Percentiles rank a stretch among this genome's conserved stretches.
Evolutionary conservation across 1,140 invertebrate genomes (phyloP).

Genomic region (Triops longicaudatus): DNA sequence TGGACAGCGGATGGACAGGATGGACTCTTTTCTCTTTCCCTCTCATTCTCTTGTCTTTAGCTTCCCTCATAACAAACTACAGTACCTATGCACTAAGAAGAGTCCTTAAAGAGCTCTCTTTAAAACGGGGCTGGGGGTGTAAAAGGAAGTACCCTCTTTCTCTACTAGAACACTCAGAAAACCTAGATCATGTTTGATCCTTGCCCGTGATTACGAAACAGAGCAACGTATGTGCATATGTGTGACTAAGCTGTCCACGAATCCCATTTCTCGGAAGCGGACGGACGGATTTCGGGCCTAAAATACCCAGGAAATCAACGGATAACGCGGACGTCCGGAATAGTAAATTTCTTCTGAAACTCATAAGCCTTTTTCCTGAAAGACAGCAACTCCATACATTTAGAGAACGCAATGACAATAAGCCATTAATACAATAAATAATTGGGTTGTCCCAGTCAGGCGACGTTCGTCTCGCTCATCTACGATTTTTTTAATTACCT

Average conservation of each 20-base stretch:
- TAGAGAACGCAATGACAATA: neutral
- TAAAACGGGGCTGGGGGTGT: neutral
- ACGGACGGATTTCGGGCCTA: neutral
- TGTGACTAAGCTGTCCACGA: neutral
- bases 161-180: neutral
- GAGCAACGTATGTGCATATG: neutral
- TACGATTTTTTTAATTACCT: too few species aligned
- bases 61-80: too few species aligned
- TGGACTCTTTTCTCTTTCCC: neutral
- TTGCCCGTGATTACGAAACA: neutral
- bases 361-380: neutral
- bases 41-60: neutral
- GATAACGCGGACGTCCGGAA: neutral
- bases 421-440: neutral
- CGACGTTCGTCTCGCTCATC: too few species aligned
- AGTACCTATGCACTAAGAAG: too few species aligned
- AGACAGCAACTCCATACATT: neutral
- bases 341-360: neutral
- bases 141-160: neutral
- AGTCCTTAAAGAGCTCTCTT: too few species aligned
- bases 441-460: neutral
- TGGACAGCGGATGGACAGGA: neutral
- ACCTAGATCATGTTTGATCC: constrained; percentile 7
- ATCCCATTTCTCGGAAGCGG: neutral
- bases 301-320: neutral